Evolutionary conservation across 2,797 vertebrate species (phyloP).

Genomic region (Mormyrus hasselquistii): DNA sequence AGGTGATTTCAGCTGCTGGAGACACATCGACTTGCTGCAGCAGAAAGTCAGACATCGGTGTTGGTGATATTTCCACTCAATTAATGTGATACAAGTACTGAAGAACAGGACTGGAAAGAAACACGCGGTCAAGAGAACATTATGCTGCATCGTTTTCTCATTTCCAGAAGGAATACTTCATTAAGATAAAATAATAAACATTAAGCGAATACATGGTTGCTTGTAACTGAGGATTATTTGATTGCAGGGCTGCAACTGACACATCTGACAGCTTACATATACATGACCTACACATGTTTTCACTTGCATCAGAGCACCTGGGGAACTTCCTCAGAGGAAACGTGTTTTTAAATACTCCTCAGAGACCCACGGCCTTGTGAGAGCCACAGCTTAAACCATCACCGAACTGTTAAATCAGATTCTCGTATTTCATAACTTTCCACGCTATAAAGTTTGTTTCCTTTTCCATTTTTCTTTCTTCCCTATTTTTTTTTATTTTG

Average conservation of each 20-base stretch:
- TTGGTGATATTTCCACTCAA: not conserved
- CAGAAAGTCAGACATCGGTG: not conserved
- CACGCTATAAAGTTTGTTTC: not conserved
- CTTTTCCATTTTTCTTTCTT: not conserved
- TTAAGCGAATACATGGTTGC: not conserved
- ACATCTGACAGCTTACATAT: not conserved
- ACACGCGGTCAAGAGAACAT: not conserved
- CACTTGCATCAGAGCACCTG: not conserved
- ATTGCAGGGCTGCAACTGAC: not conserved
- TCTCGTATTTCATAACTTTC: not conserved
- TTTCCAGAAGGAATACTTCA: not conserved
- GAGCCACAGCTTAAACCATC: not conserved
- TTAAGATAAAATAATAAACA: not conserved
- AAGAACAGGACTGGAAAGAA: not conserved
- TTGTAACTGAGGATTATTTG: not conserved
- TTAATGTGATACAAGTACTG: not conserved
- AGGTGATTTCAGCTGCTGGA: not conserved
- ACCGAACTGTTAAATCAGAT: constrained; percentile 7
- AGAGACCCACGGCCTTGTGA: not conserved
- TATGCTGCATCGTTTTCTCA: not conserved
- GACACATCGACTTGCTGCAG: not conserved
- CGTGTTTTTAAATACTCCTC: not conserved
- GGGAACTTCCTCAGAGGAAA: not conserved
- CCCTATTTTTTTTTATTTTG: not conserved
- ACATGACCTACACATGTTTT: not conserved